phyloP scores from a whole-genome alignment of 1,140 invertebrate genomes.

The Drosophila tani region DNA sequence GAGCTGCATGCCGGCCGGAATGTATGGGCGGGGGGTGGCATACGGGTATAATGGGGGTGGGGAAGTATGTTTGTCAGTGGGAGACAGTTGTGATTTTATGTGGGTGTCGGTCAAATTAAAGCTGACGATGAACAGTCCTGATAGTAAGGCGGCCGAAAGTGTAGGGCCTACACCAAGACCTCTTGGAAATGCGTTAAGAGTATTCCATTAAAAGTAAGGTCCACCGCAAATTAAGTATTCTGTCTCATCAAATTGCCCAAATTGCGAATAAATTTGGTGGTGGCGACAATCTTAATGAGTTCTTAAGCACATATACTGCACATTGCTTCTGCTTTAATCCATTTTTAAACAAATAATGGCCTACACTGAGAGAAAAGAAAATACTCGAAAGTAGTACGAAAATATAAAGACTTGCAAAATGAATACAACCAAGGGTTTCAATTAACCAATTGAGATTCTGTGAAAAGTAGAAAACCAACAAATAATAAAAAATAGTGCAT shows the following conservation, averaged over 20 bases:
- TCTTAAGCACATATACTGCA: slow-evolving; percentile 53
- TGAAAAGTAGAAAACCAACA: background rate
- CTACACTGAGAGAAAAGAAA: slow-evolving; percentile 7
- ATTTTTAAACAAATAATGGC: slow-evolving; percentile 42
- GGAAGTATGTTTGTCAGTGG: slow-evolving; percentile 14
- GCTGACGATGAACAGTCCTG: background rate
- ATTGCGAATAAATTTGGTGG: slow-evolving; percentile 31
- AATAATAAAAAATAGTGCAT: background rate
- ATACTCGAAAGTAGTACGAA: background rate
- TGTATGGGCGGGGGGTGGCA: slow-evolving; percentile 12
- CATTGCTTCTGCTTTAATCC: slow-evolving; percentile 53
- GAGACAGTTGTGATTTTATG: slow-evolving; percentile 43
- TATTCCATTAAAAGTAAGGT: slow-evolving; percentile 20
- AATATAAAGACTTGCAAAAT: background rate
- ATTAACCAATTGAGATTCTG: background rate
- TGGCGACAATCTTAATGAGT: slow-evolving; percentile 46
- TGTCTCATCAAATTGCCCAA: slow-evolving; percentile 3
- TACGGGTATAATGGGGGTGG: background rate
- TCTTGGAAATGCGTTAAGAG: background rate
- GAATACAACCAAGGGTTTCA: background rate
- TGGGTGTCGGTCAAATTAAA: slow-evolving; percentile 44
- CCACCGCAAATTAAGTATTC: slow-evolving; percentile 14
- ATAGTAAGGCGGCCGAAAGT: background rate
- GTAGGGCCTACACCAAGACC: background rate
- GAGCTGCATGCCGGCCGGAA: slow-evolving; percentile 28